These are phyloP conservation scores for Ariolimax columbianus DNA, from an alignment of 2,888 invertebrate genomes.

Conservation along the genomic window DNA sequence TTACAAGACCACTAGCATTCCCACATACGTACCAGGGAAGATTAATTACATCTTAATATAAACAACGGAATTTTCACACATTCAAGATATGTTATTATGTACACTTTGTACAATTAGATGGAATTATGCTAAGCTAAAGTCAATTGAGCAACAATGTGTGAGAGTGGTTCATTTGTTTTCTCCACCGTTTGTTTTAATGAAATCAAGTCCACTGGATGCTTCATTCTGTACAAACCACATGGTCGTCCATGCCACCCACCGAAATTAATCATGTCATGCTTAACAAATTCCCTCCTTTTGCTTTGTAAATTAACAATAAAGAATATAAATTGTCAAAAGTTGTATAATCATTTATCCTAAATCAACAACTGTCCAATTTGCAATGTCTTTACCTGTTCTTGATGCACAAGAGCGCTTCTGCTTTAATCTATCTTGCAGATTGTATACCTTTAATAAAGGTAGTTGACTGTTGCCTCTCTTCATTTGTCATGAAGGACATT, in stretches of 20 bases:
- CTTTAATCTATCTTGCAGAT: neutral
- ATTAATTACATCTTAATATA: constrained; percentile 32
- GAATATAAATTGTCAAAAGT: too few species aligned
- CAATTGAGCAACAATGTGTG: constrained; percentile 38
- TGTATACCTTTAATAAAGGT: neutral
- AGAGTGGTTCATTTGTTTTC: neutral
- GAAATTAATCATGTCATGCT: neutral
- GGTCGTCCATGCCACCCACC: neutral
- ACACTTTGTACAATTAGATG: constrained; percentile 39
- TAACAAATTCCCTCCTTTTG: neutral
- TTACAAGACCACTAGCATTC: neutral
- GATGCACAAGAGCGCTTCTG: neutral
- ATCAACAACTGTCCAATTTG: neutral
- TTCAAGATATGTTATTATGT: constrained; percentile 20
- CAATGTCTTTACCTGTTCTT: neutral
- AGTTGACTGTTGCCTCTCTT: neutral
- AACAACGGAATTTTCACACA: constrained; percentile 18
- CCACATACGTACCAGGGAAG: neutral
- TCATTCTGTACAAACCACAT: neutral
- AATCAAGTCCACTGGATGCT: neutral
- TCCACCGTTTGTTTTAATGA: neutral
- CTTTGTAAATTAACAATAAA: too few species aligned
- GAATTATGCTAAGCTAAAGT: constrained; percentile 37
- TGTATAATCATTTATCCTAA: neutral
- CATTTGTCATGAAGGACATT: neutral